phyloP scores from a whole-genome alignment of 2,797 vertebrate genomes.

The Characodon lateralis region DNA sequence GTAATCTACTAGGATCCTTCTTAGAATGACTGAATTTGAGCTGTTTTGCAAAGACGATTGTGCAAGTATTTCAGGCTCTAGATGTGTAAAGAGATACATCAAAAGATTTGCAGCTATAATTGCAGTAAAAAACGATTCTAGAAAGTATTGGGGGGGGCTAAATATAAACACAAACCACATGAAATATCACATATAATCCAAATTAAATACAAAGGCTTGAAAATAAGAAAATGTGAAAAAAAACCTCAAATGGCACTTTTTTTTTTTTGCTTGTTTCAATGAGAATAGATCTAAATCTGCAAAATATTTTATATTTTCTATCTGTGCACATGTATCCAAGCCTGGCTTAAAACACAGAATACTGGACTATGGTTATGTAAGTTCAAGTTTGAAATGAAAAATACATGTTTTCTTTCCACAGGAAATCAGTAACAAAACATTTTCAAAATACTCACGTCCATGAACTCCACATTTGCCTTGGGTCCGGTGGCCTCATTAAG shows the following conservation, averaged over 20 bases:
- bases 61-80: too few relatives aligned
- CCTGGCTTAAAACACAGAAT: background rate
- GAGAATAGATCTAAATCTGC: background rate
- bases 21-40: background rate
- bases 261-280: too few relatives aligned
- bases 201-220: too few relatives aligned
- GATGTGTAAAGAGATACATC: too few relatives aligned
- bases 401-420: background rate
- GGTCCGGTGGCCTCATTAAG: conserved; percentile 95
- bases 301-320: background rate
- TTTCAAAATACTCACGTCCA: conserved; percentile 91
- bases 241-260: too few relatives aligned
- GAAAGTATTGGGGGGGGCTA: too few relatives aligned
- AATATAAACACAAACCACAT: too few relatives aligned
- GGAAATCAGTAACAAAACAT: background rate
- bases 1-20: background rate
- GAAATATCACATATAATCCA: too few relatives aligned
- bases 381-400: conserved; percentile 8
- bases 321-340: background rate
- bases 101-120: too few relatives aligned
- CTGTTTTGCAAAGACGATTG: too few relatives aligned
- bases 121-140: too few relatives aligned
- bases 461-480: conserved; percentile 98
- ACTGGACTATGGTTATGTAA: background rate
- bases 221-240: too few relatives aligned